Base-by-base conservation (phyloP, 2,888 invertebrate genomes). In the Ornithoptera priamus region DNA sequence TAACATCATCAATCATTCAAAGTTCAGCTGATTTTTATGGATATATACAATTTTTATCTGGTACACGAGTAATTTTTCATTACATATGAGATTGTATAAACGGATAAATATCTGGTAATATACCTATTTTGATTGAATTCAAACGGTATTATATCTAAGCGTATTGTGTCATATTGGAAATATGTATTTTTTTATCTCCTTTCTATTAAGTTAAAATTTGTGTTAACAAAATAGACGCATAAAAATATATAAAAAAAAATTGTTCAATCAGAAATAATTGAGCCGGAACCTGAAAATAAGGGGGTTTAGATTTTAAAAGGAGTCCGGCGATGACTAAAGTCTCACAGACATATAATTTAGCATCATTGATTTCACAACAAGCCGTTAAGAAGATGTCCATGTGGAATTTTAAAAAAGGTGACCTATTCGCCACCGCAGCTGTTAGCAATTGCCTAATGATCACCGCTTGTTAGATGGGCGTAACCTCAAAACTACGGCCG, bases 401-500 rank as follows among this genome's bases (percentile, higher is more conserved):
- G 75, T 76, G 77, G 77, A 79, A 77, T 78, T 75, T 76, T 79
- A 78, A 80, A 82, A 30, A 78, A 81, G 80, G 76, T 76, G 80
- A 83, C 82, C 81, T 81, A 79, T 82, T 77, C 79, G 73, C 71
- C 69, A 22, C 75, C 78, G 84, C 86, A 86, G 81, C 82, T 85
- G 83, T 79, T 79, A 75, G 77, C 78, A 79, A 83, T 84, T 85
- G 83, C 81, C 82, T 80, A 83, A 84, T 80, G 80, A 81, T 81
- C 77, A 77, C 72, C 73, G 78, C 80, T 86, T 79, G 78, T 85
- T 87, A 84, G 71, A 76, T 85, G 80, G 87, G 86, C 84, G 87
- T 82, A 73, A 70, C 79, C 63, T 62, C 67, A 69, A 74, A 75
- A 78, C 84, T 75, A 77, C 71, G 75, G 76, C 72, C 74, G 74